Conservation (phyloP, 2,797 vertebrate genomes). For the Neosilurus hyrtlii region DNA sequence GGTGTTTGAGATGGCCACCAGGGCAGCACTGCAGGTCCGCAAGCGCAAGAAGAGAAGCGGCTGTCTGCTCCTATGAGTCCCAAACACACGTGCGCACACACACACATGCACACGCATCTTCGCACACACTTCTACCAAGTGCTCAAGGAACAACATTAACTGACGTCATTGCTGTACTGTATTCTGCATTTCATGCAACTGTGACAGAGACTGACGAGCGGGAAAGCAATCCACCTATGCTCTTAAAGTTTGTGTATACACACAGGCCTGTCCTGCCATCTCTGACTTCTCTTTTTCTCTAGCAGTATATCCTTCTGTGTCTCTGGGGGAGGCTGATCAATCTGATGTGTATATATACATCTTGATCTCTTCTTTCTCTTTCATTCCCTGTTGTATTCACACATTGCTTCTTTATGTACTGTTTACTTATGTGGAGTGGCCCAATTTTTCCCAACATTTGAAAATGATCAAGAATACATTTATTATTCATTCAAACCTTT, state of each 20-base stretch:
- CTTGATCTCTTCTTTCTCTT: conserved; percentile 39
- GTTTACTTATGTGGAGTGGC: conserved; percentile 43
- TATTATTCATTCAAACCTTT: conserved; percentile 48
- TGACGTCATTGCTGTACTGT: conserved; percentile 67
- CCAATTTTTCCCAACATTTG: conserved; percentile 25
- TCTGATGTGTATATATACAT: conserved; percentile 56
- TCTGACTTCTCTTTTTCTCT: conserved; percentile 45
- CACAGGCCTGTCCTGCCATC: conserved; percentile 51
- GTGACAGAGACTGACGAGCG: conserved; percentile 67
- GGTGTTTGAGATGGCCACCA: conserved; percentile 97
- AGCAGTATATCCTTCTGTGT: conserved; percentile 62
- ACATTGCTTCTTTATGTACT: conserved; percentile 51
- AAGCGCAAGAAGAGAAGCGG: conserved; percentile 86
- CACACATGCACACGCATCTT: conserved; percentile 30
- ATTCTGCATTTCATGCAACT: conserved; percentile 57
- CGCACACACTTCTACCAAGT: conserved; percentile 29
- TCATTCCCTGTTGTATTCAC: conserved; percentile 43
- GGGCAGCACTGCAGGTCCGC: conserved; percentile 91
- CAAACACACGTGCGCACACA: conserved; percentile 42
- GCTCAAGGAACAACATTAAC: conserved; percentile 52
- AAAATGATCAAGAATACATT: conserved; percentile 51
- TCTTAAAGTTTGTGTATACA: conserved; percentile 51
- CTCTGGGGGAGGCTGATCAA: conserved; percentile 49
- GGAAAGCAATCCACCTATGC: conserved; percentile 63
- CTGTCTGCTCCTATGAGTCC: conserved; percentile 84